Base-by-base conservation (phyloP, 2,888 invertebrate genomes). In the Fabriciana adippe region DNA sequence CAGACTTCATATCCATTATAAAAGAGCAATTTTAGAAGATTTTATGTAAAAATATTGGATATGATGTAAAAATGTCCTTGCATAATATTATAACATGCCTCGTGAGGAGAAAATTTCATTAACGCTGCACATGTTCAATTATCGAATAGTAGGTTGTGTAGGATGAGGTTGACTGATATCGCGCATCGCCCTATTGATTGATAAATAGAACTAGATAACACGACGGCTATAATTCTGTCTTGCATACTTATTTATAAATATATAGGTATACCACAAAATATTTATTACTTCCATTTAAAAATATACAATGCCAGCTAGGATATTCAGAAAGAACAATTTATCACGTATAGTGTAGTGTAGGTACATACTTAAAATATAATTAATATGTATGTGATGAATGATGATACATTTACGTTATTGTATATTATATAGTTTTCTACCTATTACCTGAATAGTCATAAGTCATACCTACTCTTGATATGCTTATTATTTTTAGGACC, bases 71-170 rank as follows among this genome's bases (percentile, higher is more conserved):
- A 59, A 57, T 63, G 67, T 62, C 53, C 53, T 45, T 50, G 50
- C 55, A 67, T 64, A 60, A 73, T 72, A 73, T 69, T 72, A 63
- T 57, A 56, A 57, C 68, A 72, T 78, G 68, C 68, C 73, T 77
- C 71, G 72, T 72, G 77, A 76, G 76, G 81, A 80, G 84, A 85
- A 86, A 84, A 85, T 84, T 85, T 87, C 82, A 89, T 89, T 88
- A 89, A 77, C 81, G 79, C 76, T 71, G 84, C 79, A 82, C 89
- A 87, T 88, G 89, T 89, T 84, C 89, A 89, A 89, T 89, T 87
- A 89, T 79, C 77, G 80, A 76, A 73, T 79, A 78, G 79, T 78
- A 75, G 75, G 78, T 79, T 77, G 79, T 75, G 74, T 76, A 76
- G 82, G 76, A 78, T 79, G 81, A 71, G 69, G 72, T 72, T 71